Percentiles rank a stretch among this genome's conserved stretches.
Evolutionary conservation across 2,113 vertebrate genomes (phyloP).

Genomic region (Ciconia maguari): DNA sequence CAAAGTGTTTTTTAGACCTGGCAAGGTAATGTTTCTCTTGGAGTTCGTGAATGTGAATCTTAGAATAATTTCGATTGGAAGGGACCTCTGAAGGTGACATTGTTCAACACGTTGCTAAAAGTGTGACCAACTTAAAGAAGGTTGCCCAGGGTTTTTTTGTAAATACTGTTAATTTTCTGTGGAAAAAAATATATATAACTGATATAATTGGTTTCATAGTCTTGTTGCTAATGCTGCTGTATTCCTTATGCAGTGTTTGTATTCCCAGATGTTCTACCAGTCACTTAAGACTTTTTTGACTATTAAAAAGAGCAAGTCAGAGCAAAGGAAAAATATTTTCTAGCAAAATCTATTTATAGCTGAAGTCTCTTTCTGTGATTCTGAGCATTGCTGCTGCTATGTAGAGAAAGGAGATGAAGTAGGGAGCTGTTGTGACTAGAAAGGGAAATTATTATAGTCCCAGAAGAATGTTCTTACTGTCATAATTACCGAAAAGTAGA

Average conservation of each 20-base stretch:
- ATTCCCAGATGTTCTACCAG: not conserved
- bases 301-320: not conserved
- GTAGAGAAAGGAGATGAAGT: not conserved
- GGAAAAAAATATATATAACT: not conserved
- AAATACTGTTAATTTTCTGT: not conserved
- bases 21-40: slow-evolving; percentile 85
- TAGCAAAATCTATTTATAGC: not conserved
- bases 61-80: not conserved
- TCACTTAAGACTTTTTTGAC: not conserved
- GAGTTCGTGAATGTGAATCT: not conserved
- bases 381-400: not conserved
- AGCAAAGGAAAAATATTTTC: not conserved
- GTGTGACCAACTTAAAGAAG: not conserved
- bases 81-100: not conserved
- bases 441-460: not conserved
- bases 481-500: not conserved
- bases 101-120: not conserved
- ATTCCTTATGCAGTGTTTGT: not conserved
- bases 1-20: slow-evolving; percentile 95
- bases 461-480: not conserved
- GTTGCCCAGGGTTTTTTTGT: not conserved
- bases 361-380: not conserved
- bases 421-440: not conserved
- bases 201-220: not conserved
- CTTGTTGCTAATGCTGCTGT: not conserved